Evolutionary conservation across 2,797 vertebrate genomes (phyloP).

Genomic region (Anguilla pacifica): DNA sequence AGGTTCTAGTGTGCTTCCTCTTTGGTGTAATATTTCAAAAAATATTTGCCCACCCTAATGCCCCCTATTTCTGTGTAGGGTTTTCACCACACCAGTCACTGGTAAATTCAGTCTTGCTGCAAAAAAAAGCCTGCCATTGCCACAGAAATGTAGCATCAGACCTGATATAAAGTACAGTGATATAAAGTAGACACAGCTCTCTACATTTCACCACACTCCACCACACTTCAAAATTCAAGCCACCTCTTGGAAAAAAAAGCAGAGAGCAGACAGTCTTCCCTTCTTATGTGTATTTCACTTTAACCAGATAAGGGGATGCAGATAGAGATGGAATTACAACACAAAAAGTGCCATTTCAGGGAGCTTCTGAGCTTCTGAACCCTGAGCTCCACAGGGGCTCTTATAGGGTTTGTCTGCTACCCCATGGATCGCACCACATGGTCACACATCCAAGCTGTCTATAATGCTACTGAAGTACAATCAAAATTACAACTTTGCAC

Average conservation of each 20-base stretch:
- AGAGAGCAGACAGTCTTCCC: neutral
- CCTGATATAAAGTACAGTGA: neutral
- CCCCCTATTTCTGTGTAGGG: neutral
- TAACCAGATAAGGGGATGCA: neutral
- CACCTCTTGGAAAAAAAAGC: neutral
- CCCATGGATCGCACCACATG: no score
- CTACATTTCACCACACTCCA: neutral
- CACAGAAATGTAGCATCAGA: neutral
- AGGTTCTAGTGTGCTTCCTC: neutral
- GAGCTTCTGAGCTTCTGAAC: no score
- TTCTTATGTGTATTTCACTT: neutral
- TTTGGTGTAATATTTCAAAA: neutral
- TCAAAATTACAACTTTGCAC: neutral
- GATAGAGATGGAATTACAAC: neutral
- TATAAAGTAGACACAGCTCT: neutral
- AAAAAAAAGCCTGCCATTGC: neutral
- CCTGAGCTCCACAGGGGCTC: no score
- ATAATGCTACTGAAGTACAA: neutral
- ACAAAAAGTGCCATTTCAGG: no score
- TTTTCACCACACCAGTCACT: neutral
- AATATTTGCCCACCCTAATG: neutral
- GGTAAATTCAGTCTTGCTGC: neutral
- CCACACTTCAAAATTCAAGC: neutral
- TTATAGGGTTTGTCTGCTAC: no score
- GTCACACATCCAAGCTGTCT: neutral